Conservation (phyloP, 2,888 invertebrate genomes). For the Drosophila buzzatii region DNA sequence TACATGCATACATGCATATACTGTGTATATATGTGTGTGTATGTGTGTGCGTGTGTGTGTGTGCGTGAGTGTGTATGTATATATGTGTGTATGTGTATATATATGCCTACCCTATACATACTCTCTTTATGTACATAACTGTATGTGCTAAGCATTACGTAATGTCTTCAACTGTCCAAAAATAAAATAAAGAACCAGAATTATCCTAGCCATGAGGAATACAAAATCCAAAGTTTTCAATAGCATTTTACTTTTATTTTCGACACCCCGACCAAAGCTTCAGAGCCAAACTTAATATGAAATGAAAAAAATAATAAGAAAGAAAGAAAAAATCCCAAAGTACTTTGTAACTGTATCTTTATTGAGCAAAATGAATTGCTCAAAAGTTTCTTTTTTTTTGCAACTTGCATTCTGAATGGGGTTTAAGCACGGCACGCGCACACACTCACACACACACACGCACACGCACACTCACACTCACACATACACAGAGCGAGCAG, state of each 20-base stretch:
- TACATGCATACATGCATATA: constrained; percentile 1
- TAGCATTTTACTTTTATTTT: constrained; percentile 2
- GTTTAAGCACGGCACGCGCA: constrained; percentile 45
- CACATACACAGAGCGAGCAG: constrained; percentile 13
- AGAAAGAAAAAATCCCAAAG: constrained; percentile 6
- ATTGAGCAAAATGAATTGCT: constrained; percentile 41
- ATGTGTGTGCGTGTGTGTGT: constrained; percentile 52
- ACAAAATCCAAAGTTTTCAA: constrained; percentile 24
- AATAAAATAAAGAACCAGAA: neutral
- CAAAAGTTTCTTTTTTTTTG: constrained; percentile 20
- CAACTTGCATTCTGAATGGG: constrained; percentile 40
- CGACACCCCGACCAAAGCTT: neutral
- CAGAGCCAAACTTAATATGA: neutral
- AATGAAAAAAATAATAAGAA: neutral
- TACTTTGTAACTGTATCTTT: constrained; percentile 27
- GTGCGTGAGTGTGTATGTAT: constrained; percentile 42
- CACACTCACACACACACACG: constrained; percentile 1
- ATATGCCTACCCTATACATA: constrained; percentile 58
- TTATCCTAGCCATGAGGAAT: neutral
- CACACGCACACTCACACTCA: neutral
- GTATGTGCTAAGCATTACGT: constrained; percentile 72
- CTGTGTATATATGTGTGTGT: neutral
- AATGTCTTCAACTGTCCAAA: constrained; percentile 57
- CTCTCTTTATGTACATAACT: constrained; percentile 67
- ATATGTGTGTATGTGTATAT: constrained; percentile 45